These are phyloP conservation scores for Xiphias gladius DNA, from an alignment of 2,113 vertebrate species.

Conservation along the genomic window DNA sequence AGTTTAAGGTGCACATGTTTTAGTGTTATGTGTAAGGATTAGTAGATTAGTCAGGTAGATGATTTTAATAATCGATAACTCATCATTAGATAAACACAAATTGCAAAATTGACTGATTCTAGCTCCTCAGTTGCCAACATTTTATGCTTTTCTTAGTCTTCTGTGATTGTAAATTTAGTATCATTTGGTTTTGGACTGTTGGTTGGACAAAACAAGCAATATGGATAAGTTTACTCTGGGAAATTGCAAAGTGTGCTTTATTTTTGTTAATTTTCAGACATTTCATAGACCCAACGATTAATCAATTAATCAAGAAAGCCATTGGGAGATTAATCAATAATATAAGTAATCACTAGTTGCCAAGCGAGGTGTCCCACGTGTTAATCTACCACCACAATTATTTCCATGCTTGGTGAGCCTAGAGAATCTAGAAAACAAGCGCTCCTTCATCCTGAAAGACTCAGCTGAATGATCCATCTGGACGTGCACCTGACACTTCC, in stretches of 20 bases:
- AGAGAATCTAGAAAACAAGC: slow-evolving; percentile 43
- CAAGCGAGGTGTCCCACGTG: neutral
- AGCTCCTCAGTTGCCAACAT: neutral
- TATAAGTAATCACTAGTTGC: neutral
- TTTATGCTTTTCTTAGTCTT: neutral
- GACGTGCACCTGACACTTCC: slow-evolving; percentile 69
- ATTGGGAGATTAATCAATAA: neutral
- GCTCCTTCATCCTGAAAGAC: slow-evolving; percentile 35
- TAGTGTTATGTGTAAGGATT: too few species aligned
- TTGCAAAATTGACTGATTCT: neutral
- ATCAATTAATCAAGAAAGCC: neutral
- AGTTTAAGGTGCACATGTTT: neutral
- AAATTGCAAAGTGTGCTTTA: neutral
- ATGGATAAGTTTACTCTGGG: neutral
- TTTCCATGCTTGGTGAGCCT: neutral
- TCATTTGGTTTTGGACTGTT: neutral
- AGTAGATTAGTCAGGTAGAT: too few species aligned
- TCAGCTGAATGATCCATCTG: slow-evolving; percentile 46
- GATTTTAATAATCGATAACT: neutral
- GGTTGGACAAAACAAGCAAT: neutral
- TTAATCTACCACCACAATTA: neutral
- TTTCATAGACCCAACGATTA: neutral
- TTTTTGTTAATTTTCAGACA: neutral
- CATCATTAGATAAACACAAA: neutral
- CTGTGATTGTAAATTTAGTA: neutral